phyloP scores from a whole-genome alignment of 2,797 vertebrate species.

The Macropus fuliginosus region DNA sequence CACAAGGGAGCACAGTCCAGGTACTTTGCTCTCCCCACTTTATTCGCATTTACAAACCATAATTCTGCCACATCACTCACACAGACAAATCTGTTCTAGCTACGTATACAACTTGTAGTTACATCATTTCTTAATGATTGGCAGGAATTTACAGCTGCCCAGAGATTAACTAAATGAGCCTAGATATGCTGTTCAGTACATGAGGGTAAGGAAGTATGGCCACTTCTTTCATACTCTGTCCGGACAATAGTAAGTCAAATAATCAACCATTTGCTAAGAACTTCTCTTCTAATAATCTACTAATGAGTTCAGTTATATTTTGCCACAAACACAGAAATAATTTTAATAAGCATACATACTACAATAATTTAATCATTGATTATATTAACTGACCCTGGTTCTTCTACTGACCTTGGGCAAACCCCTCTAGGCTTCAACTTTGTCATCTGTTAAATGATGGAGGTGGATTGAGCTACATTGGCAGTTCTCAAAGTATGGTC shows the following conservation, averaged over 20 bases:
- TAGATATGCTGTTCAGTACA: background rate
- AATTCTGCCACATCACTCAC: background rate
- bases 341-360: background rate
- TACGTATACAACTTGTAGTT: background rate
- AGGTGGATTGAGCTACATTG: background rate
- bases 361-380: background rate
- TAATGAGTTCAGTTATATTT: background rate
- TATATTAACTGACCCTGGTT: background rate
- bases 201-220: background rate
- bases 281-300: background rate
- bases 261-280: background rate
- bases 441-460: background rate
- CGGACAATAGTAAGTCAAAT: background rate
- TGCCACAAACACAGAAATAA: background rate
- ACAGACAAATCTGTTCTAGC: background rate
- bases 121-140: background rate
- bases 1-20: background rate
- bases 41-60: background rate
- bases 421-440: background rate
- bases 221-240: background rate
- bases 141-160: background rate
- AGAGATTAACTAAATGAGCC: background rate
- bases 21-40: background rate
- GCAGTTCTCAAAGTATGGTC: background rate
- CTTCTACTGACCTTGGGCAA: background rate